Evolutionary conservation across 2,888 invertebrate species (phyloP).

Genomic region (Petrolisthes cinctipes): DNA sequence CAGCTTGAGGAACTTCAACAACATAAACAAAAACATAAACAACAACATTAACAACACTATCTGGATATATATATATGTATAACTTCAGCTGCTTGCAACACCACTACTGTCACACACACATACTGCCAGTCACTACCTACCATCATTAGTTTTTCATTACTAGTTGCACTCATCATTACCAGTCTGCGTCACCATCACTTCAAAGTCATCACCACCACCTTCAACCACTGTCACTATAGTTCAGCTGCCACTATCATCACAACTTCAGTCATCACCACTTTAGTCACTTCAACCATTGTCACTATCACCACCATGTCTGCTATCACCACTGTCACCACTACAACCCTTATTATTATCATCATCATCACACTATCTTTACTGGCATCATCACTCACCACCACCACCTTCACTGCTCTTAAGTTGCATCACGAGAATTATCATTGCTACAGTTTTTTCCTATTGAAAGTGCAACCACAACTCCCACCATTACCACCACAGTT

Average conservation of each 20-base stretch:
- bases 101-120: not conserved
- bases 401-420: not conserved
- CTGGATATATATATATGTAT: not conserved
- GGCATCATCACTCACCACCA: not conserved
- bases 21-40: too few relatives aligned
- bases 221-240: not conserved
- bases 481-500: not conserved
- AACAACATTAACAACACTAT: not conserved
- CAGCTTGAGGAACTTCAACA: too few relatives aligned
- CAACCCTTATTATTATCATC: not conserved
- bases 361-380: not conserved
- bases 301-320: not conserved
- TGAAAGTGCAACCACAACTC: not conserved
- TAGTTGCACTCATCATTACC: not conserved
- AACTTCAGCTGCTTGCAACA: not conserved
- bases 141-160: not conserved
- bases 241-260: not conserved
- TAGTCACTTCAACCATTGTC: not conserved
- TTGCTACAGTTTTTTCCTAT: not conserved
- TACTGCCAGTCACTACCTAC: not conserved
- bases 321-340: not conserved
- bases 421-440: not conserved
- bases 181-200: not conserved
- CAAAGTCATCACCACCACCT: not conserved
- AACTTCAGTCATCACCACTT: not conserved